Evolutionary conservation across 2,888 invertebrate genomes (phyloP).

Genomic region (Pseudococcus jackbeardsleyi): DNA sequence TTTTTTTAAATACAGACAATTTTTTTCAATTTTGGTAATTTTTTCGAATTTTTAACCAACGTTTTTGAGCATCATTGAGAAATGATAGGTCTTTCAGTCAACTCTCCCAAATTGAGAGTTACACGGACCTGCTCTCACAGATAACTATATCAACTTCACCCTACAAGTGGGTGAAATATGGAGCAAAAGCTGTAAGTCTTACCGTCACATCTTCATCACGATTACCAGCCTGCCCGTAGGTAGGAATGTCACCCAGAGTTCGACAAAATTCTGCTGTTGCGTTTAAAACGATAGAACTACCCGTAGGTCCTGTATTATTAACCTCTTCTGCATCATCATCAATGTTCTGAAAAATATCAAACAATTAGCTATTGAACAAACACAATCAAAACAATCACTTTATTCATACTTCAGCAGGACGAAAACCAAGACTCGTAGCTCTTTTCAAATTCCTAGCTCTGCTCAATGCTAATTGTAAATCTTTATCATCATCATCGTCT

Average conservation of each 20-base stretch:
- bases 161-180: no score
- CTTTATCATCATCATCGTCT: conserved; percentile 80
- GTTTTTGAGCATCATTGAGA: no score
- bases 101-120: no score
- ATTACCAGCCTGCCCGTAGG: conserved; percentile 92
- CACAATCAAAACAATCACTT: not conserved
- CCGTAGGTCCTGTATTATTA: conserved; percentile 65
- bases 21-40: no score
- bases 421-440: conserved; percentile 68
- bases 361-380: not conserved
- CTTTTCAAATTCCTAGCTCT: conserved; percentile 80
- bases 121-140: no score
- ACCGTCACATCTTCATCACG: conserved; percentile 89
- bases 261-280: conserved; percentile 97
- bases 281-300: conserved; percentile 84
- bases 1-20: no score
- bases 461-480: conserved; percentile 78
- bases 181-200: no score
- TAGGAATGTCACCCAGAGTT: conserved; percentile 94
- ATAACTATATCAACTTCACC: no score
- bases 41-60: no score
- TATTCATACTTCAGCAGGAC: not conserved
- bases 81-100: no score
- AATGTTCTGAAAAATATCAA: not conserved
- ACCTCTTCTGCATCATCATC: conserved; percentile 36